These are phyloP conservation scores for Synanthedon vespiformis DNA, from an alignment of 2,888 invertebrate species.

Conservation along the genomic window DNA sequence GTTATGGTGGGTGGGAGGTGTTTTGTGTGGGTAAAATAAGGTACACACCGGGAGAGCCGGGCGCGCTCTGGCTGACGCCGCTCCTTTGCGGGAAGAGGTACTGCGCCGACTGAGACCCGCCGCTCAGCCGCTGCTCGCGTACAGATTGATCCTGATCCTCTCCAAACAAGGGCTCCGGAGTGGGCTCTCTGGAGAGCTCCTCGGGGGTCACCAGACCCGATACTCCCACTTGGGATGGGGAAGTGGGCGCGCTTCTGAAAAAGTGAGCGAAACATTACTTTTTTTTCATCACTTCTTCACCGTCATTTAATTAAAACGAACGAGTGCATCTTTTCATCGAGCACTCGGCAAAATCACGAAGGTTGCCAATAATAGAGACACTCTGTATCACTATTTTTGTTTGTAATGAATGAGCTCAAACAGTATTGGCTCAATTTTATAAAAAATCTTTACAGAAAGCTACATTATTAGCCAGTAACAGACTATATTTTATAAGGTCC, in stretches of 20 bases:
- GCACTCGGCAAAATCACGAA: too few relatives aligned
- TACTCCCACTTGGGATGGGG: conserved; percentile 91
- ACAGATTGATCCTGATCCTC: conserved; percentile 63
- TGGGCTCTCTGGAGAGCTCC: conserved; percentile 91
- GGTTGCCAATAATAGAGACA: too few relatives aligned
- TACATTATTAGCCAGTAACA: too few relatives aligned
- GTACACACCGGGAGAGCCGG: conserved; percentile 73
- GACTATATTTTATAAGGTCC: too few relatives aligned
- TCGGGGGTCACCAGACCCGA: conserved; percentile 86
- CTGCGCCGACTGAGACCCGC: conserved; percentile 35
- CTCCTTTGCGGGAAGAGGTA: conserved; percentile 75
- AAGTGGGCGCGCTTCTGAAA: conserved; percentile 90
- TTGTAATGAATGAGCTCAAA: too few relatives aligned
- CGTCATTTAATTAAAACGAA: too few relatives aligned
- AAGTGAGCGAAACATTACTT: too few relatives aligned
- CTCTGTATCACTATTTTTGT: too few relatives aligned
- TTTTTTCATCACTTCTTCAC: too few relatives aligned
- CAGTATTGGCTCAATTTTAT: too few relatives aligned
- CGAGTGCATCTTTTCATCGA: too few relatives aligned
- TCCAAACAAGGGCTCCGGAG: conserved; percentile 84
- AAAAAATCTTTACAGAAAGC: too few relatives aligned
- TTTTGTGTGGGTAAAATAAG: background rate
- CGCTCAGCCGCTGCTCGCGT: conserved; percentile 6
- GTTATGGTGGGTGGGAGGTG: background rate
- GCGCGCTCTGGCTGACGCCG: conserved; percentile 74